These are phyloP conservation scores for Hesperophylax magnus DNA, from an alignment of 1,140 invertebrate species.

Conservation along the genomic window DNA sequence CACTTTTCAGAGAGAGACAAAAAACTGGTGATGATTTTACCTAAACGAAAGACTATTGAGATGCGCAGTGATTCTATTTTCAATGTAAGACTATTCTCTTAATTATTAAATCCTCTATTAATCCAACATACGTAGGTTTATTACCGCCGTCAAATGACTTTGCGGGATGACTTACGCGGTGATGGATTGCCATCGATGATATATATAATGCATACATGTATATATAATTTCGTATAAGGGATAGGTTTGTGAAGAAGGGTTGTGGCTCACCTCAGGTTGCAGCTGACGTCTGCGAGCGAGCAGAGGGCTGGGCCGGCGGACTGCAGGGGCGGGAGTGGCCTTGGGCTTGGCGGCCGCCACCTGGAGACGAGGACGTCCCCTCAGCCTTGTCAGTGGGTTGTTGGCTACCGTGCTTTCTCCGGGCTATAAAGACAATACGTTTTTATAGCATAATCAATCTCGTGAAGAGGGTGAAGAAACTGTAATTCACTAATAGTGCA, in stretches of 20 bases:
- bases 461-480: not conserved
- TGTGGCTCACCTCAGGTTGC: constrained; percentile 23
- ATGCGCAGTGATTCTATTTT: too few species aligned
- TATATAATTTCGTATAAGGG: not conserved
- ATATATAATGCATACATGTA: not conserved
- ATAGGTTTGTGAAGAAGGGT: not conserved
- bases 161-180: not conserved
- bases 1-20: too few species aligned
- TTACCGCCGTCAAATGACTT: too few species aligned
- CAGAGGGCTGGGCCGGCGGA: constrained; percentile 36
- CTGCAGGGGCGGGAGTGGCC: constrained; percentile 20
- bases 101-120: too few species aligned
- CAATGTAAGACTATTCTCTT: too few species aligned
- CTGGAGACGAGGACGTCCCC: constrained; percentile 48
- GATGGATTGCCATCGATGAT: not conserved
- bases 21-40: too few species aligned
- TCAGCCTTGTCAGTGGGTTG: constrained; percentile 33
- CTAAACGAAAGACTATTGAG: too few species aligned
- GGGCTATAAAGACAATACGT: constrained; percentile 8
- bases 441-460: too few species aligned
- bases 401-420: constrained; percentile 45
- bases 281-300: constrained; percentile 36
- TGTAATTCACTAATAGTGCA: not conserved
- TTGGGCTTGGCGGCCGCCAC: constrained; percentile 42
- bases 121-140: too few species aligned